Base-by-base conservation (phyloP, 1,140 invertebrate genomes). In the Rhagoletis pomonella region DNA sequence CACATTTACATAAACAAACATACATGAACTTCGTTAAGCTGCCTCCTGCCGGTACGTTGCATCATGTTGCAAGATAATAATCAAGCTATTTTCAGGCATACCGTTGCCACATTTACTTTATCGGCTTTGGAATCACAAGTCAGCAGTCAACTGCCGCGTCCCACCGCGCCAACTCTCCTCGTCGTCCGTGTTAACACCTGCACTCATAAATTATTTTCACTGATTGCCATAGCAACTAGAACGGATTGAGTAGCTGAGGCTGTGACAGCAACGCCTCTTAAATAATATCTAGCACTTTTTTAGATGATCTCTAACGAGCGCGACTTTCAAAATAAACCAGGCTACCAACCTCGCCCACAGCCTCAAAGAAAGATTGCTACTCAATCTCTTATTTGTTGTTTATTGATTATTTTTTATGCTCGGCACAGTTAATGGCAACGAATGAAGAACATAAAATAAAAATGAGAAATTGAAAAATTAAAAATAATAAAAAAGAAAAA, bases 391-490 rank as follows among this genome's bases (percentile, higher is more conserved):
- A 5, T 29, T 67, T 12, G 19, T 5, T 12, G 64, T 10, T 12
- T 73, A 73, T 73, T 73, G 67, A 73, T 47, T 73, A 73, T n/a
- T 73, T 73, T n/a, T 47, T 39, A 47, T 73, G 39, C 39, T 14
- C 44, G 44, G 39, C 4, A 10, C 39, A 14, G 9, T 73, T 73
- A 73, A n/a, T 29, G 14, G 14, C 3, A 55, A 55, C 50, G 50
- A 55, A 55, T 55, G 50, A 10, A 55, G 10, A 55, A 55, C 50
- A 73, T 47, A 42, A 73, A n/a, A 29, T 29, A 29, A 29, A 47
- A 42, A 42, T 39, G 42, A 17, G 14, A 73, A n/a, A 44, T 29
- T 29, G 67, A 47, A 47, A 47, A n/a, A 12, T 73, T 12, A 0
- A 55, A 73, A 44, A 47, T 44, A 44, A 47, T 44, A 44, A 44